Percentiles rank a stretch among this genome's conserved stretches.
Conservation (phyloP, 1,140 invertebrate genomes). For the Metaphire vulgaris region DNA sequence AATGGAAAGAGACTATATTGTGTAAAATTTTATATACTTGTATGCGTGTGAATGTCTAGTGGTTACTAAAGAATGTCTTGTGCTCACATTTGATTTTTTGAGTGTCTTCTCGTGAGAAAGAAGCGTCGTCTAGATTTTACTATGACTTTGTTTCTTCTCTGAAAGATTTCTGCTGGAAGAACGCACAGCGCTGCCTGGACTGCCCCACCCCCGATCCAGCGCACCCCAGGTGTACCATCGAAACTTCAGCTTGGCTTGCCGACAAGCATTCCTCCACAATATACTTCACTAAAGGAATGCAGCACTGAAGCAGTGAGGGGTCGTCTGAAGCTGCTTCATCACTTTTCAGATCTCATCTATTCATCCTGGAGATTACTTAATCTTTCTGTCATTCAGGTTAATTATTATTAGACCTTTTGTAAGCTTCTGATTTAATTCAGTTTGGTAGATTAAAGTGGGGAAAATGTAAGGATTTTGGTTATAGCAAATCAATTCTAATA, state of each 20-base stretch:
- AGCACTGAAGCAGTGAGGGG: conserved; percentile 56
- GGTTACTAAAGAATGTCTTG: too few relatives aligned
- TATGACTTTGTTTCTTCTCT: too few relatives aligned
- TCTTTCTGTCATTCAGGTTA: conserved; percentile 43
- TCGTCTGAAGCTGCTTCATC: conserved; percentile 58
- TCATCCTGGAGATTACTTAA: conserved; percentile 61
- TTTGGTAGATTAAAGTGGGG: not conserved
- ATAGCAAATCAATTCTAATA: not conserved
- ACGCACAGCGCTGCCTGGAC: conserved; percentile 64
- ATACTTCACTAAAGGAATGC: conserved; percentile 55
- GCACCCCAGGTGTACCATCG: conserved; percentile 53
- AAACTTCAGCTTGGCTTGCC: conserved; percentile 57
- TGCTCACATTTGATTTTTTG: too few relatives aligned
- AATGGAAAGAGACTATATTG: too few relatives aligned
- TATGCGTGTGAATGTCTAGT: too few relatives aligned
- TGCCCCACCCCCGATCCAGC: conserved; percentile 53
- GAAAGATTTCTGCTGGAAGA: conserved; percentile 60
- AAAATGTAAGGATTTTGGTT: not conserved
- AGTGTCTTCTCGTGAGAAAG: too few relatives aligned
- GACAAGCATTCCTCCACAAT: conserved; percentile 57
- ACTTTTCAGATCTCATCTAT: conserved; percentile 62
- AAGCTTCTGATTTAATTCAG: not conserved
- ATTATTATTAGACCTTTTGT: not conserved
- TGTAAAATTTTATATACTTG: too few relatives aligned
- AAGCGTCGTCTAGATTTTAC: too few relatives aligned